A percentile compares a stretch with the other conserved stretches of the same genome.
phyloP scores from a whole-genome alignment of 2,888 invertebrate species.

The Megalurothrips usitatus region DNA sequence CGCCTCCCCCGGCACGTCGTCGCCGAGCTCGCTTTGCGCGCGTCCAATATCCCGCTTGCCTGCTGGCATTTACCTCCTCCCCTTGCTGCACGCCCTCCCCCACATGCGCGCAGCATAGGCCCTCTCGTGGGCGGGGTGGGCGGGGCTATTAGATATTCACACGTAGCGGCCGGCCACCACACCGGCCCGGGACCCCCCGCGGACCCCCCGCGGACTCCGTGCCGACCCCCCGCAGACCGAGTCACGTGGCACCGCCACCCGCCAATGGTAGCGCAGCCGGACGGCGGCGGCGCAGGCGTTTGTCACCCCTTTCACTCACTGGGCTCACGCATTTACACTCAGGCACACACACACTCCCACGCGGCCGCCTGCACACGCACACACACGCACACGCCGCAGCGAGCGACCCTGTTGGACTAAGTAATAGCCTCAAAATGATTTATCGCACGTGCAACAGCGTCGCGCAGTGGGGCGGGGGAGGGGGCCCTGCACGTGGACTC shows the following conservation, averaged over 20 bases:
- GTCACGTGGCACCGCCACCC: too few relatives aligned
- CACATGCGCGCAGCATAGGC: slow-evolving; percentile 40
- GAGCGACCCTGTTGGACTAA: slow-evolving; percentile 35
- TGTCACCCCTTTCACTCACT: slow-evolving; percentile 33
- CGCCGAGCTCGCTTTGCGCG: neutral
- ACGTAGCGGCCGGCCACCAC: neutral
- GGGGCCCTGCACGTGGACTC: too few relatives aligned
- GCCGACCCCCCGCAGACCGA: too few relatives aligned
- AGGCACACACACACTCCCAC: too few relatives aligned
- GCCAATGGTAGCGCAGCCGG: neutral
- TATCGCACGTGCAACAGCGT: slow-evolving; percentile 9
- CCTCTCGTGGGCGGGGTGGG: slow-evolving; percentile 29
- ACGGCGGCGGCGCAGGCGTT: slow-evolving; percentile 32
- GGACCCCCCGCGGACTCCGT: too few relatives aligned
- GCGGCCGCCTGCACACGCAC: too few relatives aligned
- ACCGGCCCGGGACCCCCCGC: too few relatives aligned
- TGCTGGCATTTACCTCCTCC: neutral
- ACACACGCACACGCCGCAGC: slow-evolving; percentile 35
- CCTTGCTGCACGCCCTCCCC: neutral
- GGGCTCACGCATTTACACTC: too few relatives aligned
- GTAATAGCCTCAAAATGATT: slow-evolving; percentile 32
- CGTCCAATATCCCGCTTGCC: neutral
- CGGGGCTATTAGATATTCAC: slow-evolving; percentile 5
- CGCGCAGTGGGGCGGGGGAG: neutral
- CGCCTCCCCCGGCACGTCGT: neutral